Evolutionary conservation across 2,888 invertebrate species (phyloP).

Genomic region (Brachyptera risi): DNA sequence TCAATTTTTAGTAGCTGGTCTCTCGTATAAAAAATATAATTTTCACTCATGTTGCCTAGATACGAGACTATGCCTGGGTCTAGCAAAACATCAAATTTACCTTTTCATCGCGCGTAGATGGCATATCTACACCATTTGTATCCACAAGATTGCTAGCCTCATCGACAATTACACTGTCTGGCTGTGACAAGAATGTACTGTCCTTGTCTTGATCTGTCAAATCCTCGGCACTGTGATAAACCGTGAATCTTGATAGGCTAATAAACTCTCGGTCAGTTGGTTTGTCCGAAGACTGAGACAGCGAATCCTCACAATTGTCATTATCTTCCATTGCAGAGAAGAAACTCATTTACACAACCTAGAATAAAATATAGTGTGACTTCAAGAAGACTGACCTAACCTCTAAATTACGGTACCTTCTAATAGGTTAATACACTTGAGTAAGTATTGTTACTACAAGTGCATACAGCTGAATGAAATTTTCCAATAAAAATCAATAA

Average conservation of each 20-base stretch:
- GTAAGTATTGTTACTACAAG: no score
- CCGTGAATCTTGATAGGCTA: conserved; percentile 54
- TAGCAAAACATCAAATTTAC: no score
- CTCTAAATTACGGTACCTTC: no score
- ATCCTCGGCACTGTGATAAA: conserved; percentile 58
- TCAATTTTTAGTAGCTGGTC: no score
- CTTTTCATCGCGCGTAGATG: not conserved
- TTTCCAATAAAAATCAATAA: no score
- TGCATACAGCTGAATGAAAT: no score
- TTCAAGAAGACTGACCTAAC: no score
- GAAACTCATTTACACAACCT: conserved; percentile 3
- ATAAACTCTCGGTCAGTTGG: conserved; percentile 37
- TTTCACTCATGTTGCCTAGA: no score
- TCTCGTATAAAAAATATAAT: no score
- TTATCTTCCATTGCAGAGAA: not conserved
- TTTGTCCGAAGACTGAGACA: conserved; percentile 25
- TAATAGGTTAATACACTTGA: no score
- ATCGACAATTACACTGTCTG: conserved; percentile 2
- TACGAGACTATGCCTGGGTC: no score
- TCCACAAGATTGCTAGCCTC: conserved; percentile 18
- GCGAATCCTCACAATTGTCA: conserved; percentile 26
- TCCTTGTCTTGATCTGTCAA: conserved; percentile 36
- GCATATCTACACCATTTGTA: not conserved
- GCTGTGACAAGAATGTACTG: conserved; percentile 9
- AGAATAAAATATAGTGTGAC: no score